phyloP scores from a whole-genome alignment of 1,140 invertebrate genomes.

The Hypsibius dujardini region DNA sequence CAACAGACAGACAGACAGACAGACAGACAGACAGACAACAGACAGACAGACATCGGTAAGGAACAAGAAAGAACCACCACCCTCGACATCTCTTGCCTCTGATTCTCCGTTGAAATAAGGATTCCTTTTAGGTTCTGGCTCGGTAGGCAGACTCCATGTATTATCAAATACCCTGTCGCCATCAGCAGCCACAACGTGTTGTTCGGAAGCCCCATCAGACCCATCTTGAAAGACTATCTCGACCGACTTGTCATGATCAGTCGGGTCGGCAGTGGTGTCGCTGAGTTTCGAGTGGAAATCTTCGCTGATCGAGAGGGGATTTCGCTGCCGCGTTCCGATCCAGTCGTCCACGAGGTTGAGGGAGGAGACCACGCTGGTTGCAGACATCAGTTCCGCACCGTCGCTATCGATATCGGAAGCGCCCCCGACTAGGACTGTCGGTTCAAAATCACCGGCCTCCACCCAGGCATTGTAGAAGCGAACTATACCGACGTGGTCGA shows the following conservation, averaged over 20 bases:
- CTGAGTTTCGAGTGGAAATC: neutral
- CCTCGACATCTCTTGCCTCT: neutral
- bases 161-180: neutral
- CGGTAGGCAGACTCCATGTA: neutral
- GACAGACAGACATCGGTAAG: neutral
- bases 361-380: neutral
- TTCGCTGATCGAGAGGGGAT: neutral
- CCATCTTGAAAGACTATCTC: neutral
- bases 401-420: neutral
- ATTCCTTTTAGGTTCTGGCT: neutral
- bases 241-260: neutral
- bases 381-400: neutral
- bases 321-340: neutral
- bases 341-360: neutral
- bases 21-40: too few species aligned
- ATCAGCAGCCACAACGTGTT: neutral
- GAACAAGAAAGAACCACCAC: neutral
- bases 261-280: neutral
- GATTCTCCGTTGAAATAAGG: neutral
- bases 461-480: constrained; percentile 40
- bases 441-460: constrained; percentile 25
- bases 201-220: neutral
- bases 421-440: constrained; percentile 17
- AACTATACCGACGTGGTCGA: constrained; percentile 86
- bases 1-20: too few species aligned